These are phyloP conservation scores for Tenthredo distinguenda DNA, from an alignment of 2,888 invertebrate genomes.

Conservation along the genomic window DNA sequence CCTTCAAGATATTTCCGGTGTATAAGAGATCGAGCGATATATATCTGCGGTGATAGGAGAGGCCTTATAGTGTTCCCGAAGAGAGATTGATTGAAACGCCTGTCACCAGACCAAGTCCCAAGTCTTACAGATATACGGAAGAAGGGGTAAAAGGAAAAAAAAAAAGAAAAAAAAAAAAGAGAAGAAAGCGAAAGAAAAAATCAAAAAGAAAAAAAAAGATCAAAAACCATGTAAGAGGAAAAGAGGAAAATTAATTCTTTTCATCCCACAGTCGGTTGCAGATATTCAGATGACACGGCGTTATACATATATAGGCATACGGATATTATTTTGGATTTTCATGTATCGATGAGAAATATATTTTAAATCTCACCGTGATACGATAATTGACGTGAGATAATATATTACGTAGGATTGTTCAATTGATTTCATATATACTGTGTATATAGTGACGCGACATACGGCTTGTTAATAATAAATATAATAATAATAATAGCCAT, in stretches of 20 bases:
- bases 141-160: not conserved
- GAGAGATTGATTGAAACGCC: slow-evolving; percentile 45
- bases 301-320: too few species aligned
- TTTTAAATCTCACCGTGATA: too few species aligned
- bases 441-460: too few species aligned
- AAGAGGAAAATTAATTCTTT: not conserved
- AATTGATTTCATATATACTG: too few species aligned
- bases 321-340: too few species aligned
- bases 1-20: not conserved
- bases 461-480: too few species aligned
- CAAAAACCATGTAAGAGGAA: not conserved
- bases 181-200: not conserved
- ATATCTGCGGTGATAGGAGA: too few species aligned
- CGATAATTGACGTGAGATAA: not conserved
- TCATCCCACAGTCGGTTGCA: too few species aligned
- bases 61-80: not conserved
- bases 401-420: not conserved
- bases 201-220: not conserved
- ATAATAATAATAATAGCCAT: too few species aligned
- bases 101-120: slow-evolving; percentile 13
- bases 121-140: not conserved
- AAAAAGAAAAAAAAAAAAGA: not conserved
- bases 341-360: too few species aligned
- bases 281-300: too few species aligned
- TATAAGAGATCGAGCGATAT: not conserved